phyloP scores from a whole-genome alignment of 2,888 invertebrate genomes.

The Horisme vitalbata region DNA sequence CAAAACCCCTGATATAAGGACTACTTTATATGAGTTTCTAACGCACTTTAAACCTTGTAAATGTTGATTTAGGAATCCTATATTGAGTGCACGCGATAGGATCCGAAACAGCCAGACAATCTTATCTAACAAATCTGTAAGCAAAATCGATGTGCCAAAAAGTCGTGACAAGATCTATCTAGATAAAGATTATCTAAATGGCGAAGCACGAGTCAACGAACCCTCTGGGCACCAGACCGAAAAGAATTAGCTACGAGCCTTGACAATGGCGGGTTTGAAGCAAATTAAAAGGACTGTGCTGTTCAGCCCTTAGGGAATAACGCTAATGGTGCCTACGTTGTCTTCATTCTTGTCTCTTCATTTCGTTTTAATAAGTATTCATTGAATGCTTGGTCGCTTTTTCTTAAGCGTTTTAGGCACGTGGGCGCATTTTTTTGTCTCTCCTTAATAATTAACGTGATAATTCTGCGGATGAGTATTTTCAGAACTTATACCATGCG shows the following conservation, averaged over 20 bases:
- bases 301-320: neutral
- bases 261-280: slow-evolving; percentile 36
- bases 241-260: slow-evolving; percentile 38
- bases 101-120: neutral
- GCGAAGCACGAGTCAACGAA: slow-evolving; percentile 37
- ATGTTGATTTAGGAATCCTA: too few relatives aligned
- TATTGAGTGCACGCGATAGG: neutral
- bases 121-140: neutral
- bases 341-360: too few relatives aligned
- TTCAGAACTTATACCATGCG: too few relatives aligned
- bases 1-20: too few relatives aligned
- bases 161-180: slow-evolving; percentile 20
- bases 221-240: slow-evolving; percentile 43
- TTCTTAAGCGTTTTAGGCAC: too few relatives aligned
- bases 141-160: slow-evolving; percentile 9
- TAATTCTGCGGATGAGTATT: too few relatives aligned
- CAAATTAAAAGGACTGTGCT: slow-evolving; percentile 14
- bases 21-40: too few relatives aligned
- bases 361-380: too few relatives aligned
- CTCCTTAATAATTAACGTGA: too few relatives aligned
- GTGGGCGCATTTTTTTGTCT: too few relatives aligned
- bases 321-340: neutral
- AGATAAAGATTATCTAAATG: slow-evolving; percentile 17
- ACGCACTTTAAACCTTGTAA: too few relatives aligned
- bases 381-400: too few relatives aligned